Conservation (phyloP, 2,888 invertebrate genomes). For the Cephus pygmeus region DNA sequence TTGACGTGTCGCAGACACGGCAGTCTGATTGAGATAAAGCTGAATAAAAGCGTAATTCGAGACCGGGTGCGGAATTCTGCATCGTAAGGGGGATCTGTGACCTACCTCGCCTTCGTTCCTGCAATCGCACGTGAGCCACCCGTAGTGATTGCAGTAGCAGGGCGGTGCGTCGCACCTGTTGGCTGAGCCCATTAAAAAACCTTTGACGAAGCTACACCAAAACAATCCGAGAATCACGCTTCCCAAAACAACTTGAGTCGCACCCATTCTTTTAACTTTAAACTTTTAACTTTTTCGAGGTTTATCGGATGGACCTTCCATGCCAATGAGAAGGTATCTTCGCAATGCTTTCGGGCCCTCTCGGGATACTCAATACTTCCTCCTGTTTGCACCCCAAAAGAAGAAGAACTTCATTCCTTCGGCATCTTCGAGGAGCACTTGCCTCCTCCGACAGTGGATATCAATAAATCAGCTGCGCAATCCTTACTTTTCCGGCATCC, state of each 20-base stretch:
- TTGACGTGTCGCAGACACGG: too few species aligned
- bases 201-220: constrained; percentile 49
- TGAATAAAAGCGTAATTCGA: too few species aligned
- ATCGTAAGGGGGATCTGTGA: constrained; percentile 9
- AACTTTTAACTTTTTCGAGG: not conserved
- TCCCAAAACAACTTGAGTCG: constrained; percentile 54
- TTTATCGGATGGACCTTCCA: not conserved
- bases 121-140: constrained; percentile 71
- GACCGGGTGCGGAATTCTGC: too few species aligned
- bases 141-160: constrained; percentile 71
- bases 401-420: not conserved
- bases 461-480: not conserved
- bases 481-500: too few species aligned
- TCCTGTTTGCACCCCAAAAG: not conserved
- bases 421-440: too few species aligned
- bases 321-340: not conserved
- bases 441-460: not conserved
- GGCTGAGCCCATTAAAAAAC: constrained; percentile 36
- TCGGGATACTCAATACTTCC: not conserved
- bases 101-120: constrained; percentile 67
- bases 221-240: constrained; percentile 58
- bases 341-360: not conserved
- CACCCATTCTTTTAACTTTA: constrained; percentile 47
- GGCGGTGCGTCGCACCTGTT: constrained; percentile 69
- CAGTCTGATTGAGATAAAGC: too few species aligned